Conservation (phyloP, 2,113 vertebrate species). For the Passer domesticus region DNA sequence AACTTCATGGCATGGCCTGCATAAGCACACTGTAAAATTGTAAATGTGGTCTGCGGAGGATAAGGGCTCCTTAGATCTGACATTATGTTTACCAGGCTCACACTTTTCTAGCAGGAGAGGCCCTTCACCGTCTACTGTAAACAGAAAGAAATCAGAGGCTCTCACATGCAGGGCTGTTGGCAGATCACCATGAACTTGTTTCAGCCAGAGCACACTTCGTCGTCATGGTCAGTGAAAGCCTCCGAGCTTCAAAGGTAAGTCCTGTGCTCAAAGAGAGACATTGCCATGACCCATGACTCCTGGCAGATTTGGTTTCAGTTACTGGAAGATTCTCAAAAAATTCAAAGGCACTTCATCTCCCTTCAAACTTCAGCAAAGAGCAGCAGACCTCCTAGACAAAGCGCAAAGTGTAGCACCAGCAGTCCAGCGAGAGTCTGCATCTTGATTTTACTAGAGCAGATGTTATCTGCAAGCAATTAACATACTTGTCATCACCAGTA, state of each 20-base stretch:
- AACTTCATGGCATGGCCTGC: constrained; percentile 35
- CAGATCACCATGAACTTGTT: constrained; percentile 80
- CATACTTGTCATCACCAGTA: constrained; percentile 78
- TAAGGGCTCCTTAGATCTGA: constrained; percentile 72
- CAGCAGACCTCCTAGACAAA: constrained; percentile 66
- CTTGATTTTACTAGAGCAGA: constrained; percentile 81
- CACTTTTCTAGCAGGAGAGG: constrained; percentile 50
- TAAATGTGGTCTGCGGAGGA: constrained; percentile 64
- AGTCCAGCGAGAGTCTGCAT: constrained; percentile 64
- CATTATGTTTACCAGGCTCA: constrained; percentile 70
- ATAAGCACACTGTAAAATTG: constrained; percentile 33
- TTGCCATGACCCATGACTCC: constrained; percentile 84
- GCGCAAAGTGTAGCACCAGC: constrained; percentile 65
- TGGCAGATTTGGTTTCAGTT: constrained; percentile 87
- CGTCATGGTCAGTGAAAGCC: constrained; percentile 87
- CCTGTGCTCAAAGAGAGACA: constrained; percentile 85
- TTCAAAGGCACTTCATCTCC: constrained; percentile 73
- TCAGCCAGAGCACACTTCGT: constrained; percentile 75
- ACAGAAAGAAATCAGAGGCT: constrained; percentile 74
- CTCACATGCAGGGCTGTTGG: constrained; percentile 68
- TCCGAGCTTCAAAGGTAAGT: constrained; percentile 81
- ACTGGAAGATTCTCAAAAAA: constrained; percentile 77
- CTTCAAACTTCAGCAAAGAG: constrained; percentile 59
- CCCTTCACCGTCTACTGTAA: constrained; percentile 73
- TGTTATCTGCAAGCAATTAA: constrained; percentile 88